These are phyloP conservation scores for Notolepis coatsorum DNA, from an alignment of 2,797 vertebrate genomes.

Conservation along the genomic window DNA sequence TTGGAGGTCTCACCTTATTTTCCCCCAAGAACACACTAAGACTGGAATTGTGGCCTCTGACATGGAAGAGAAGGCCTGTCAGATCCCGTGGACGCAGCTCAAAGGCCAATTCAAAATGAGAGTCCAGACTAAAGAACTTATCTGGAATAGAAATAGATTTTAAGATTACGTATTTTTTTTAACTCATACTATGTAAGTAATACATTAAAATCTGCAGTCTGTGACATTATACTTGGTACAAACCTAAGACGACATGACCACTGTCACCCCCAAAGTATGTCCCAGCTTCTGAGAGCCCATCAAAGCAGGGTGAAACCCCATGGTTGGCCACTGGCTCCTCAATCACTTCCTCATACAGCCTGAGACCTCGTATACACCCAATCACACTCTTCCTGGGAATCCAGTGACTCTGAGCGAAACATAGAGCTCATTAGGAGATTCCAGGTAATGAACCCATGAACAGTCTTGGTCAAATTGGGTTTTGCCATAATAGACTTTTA, in stretches of 20 bases:
- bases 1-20: constrained; percentile 51
- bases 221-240: background rate
- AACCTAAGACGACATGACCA: constrained; percentile 84
- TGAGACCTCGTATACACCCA: constrained; percentile 86
- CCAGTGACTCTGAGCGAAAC: constrained; percentile 66
- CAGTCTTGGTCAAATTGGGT: too few relatives aligned
- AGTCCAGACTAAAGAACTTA: constrained; percentile 32
- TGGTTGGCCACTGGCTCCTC: constrained; percentile 65
- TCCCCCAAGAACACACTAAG: constrained; percentile 63
- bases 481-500: too few relatives aligned
- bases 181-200: background rate
- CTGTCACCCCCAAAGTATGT: constrained; percentile 85
- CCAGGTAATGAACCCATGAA: too few relatives aligned
- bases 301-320: constrained; percentile 78
- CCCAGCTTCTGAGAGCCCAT: constrained; percentile 73
- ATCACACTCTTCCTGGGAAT: constrained; percentile 79
- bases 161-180: background rate
- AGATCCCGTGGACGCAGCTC: constrained; percentile 58
- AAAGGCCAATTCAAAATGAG: constrained; percentile 59
- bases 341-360: constrained; percentile 75
- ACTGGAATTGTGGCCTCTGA: constrained; percentile 25
- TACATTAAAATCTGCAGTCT: background rate
- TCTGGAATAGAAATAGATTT: constrained; percentile 47
- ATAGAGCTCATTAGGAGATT: too few relatives aligned
- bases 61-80: constrained; percentile 70